Evolutionary conservation across 1,140 invertebrate species (phyloP), one percentile per base, ranked within the genome.

Genomic region (Nixonia krombeini): DNA sequence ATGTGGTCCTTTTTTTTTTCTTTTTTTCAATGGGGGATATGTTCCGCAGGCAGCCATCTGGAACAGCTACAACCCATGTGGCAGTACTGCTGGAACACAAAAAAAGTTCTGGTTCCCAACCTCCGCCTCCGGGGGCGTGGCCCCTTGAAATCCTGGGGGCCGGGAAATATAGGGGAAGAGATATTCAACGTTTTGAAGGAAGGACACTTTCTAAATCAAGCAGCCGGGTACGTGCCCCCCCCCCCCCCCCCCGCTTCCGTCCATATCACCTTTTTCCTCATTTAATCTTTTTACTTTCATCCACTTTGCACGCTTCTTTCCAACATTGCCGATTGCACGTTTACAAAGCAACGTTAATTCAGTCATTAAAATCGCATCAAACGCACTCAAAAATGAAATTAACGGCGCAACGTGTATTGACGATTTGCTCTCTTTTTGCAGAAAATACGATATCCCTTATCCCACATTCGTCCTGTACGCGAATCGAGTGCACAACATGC

Each of bases 401-500:
- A n/a, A n/a, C n/a, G n/a, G n/a, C n/a, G n/a, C n/a, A n/a, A n/a
- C n/a, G n/a, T n/a, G 8, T 38, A 10, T 38, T 1, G n/a, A n/a
- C n/a, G n/a, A n/a, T n/a, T n/a, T 33, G 2, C 31, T n/a, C 13
- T 63, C 16, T 63, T 63, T 81, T 79, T 15, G n/a, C 81, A 88
- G 94, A 71, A 96, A 95, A 85, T 96, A 93, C 86, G 94, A 96
- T 87, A 96, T 96, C 79, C 94, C 94, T 12, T 96, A 96, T 85
- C 94, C 94, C 50, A 96, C 94, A 1, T 96, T 96, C 76, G 94
- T 96, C 31, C 88, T 96, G n/a, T 96, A 96, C 83, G 94, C 94
- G 42, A 96, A 96, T 82, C 86, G 94, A 56, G 94, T 96, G 3
- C 94, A 96, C 85, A 96, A 96, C 81, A 95, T 96, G 92, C 88